A percentile compares a stretch with the other conserved stretches of the same genome.
Evolutionary conservation across 2,888 invertebrate species (phyloP).

Genomic region (Caenorhabditis sinica): DNA sequence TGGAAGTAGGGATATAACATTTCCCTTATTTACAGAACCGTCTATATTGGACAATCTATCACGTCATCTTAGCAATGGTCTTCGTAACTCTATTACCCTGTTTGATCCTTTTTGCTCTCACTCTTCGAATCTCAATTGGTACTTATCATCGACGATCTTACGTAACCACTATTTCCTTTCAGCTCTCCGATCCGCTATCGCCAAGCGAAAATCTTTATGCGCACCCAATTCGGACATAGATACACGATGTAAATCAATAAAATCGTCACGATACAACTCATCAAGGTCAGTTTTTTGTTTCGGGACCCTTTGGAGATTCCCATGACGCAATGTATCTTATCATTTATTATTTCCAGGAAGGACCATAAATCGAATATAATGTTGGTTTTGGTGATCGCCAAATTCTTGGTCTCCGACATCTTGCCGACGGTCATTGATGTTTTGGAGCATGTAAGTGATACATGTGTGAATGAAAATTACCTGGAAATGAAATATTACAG

Average conservation of each 20-base stretch:
- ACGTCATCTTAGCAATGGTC: constrained; percentile 79
- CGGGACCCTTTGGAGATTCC: neutral
- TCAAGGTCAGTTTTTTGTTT: constrained; percentile 54
- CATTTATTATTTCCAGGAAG: constrained; percentile 71
- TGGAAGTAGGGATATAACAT: neutral
- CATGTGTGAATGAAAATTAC: neutral
- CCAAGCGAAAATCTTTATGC: constrained; percentile 74
- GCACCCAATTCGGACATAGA: constrained; percentile 75
- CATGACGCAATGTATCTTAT: constrained; percentile 23
- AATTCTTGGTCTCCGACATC: constrained; percentile 82
- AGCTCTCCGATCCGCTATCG: constrained; percentile 70
- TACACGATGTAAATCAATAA: constrained; percentile 68
- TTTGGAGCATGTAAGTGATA: constrained; percentile 78
- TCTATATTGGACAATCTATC: constrained; percentile 81
- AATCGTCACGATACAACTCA: constrained; percentile 60
- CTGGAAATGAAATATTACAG: constrained; percentile 63
- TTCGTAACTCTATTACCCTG: constrained; percentile 82
- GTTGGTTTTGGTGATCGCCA: constrained; percentile 82
- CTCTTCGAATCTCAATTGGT: constrained; percentile 73
- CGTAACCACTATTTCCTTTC: constrained; percentile 35
- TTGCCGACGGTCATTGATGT: constrained; percentile 83
- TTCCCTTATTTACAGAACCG: constrained; percentile 78
- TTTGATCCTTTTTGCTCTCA: constrained; percentile 79
- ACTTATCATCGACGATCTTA: no score
- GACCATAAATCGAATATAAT: constrained; percentile 83